These are phyloP conservation scores for Schlechtendalia chinensis DNA, from an alignment of 1,140 invertebrate species.

Conservation along the genomic window DNA sequence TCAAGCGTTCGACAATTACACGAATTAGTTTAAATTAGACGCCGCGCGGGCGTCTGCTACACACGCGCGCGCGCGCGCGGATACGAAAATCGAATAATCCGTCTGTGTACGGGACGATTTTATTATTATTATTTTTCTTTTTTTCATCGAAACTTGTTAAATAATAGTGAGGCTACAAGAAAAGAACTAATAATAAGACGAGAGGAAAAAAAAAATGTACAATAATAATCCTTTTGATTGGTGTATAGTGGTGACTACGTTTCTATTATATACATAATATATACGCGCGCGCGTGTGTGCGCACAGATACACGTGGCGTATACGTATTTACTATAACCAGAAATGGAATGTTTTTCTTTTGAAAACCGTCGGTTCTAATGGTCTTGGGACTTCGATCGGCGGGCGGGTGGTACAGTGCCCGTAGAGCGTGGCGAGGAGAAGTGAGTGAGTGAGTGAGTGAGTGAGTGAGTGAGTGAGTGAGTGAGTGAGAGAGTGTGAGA, in stretches of 20 bases:
- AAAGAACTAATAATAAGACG: conserved; percentile 43
- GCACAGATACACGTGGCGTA: neutral
- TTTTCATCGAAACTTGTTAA: conserved; percentile 41
- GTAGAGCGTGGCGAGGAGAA: conserved; percentile 11
- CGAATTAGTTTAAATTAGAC: too few species aligned
- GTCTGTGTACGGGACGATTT: conserved; percentile 11
- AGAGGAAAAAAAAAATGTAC: conserved; percentile 29
- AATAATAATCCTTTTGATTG: conserved; percentile 50
- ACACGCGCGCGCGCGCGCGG: too few species aligned
- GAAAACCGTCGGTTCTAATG: conserved; percentile 50
- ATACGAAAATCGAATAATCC: conserved; percentile 38
- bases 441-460: too few species aligned
- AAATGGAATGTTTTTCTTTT: conserved; percentile 50
- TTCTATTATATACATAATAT: conserved; percentile 21
- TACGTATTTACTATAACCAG: conserved; percentile 38
- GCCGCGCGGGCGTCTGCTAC: too few species aligned
- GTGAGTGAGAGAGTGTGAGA: too few species aligned
- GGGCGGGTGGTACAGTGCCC: conserved; percentile 8
- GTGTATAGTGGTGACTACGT: conserved; percentile 33
- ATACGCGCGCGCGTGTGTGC: neutral
- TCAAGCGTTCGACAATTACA: too few species aligned
- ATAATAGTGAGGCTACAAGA: conserved; percentile 36
- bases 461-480: too few species aligned
- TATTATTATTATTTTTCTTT: conserved; percentile 9
- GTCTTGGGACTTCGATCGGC: conserved; percentile 46